These are phyloP conservation scores for Drosophila quadrilineata DNA, from an alignment of 1,140 invertebrate species.

Conservation along the genomic window DNA sequence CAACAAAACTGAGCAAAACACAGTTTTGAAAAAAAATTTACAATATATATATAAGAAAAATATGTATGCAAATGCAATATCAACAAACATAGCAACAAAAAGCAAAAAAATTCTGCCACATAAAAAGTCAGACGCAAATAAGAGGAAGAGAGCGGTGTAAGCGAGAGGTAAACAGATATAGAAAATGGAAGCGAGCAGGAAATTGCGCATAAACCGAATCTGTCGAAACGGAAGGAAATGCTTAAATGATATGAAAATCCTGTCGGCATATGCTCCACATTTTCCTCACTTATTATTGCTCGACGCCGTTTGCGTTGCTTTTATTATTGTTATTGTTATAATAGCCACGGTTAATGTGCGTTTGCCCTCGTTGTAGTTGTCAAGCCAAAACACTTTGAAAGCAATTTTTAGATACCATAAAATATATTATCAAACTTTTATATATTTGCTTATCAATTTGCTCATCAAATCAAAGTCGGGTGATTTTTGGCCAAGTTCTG, in stretches of 20 bases:
- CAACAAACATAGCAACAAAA: conserved; percentile 2
- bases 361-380: background rate
- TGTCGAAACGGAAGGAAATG: conserved; percentile 62
- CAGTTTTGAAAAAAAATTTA: background rate
- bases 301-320: conserved; percentile 9
- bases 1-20: background rate
- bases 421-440: too few species aligned
- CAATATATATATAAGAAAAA: conserved; percentile 6
- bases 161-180: background rate
- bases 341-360: background rate
- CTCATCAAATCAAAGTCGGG: too few species aligned
- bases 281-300: conserved; percentile 45
- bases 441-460: too few species aligned
- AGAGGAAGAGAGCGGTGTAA: too few species aligned
- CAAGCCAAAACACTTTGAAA: background rate
- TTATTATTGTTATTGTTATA: conserved; percentile 5
- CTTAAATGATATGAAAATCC: conserved; percentile 62
- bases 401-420: too few species aligned
- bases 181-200: conserved; percentile 19
- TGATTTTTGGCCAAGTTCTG: too few species aligned
- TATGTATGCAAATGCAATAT: conserved; percentile 33
- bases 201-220: conserved; percentile 49
- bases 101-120: background rate
- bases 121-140: too few species aligned
- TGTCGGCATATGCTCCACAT: conserved; percentile 29